Evolutionary conservation across 2,888 invertebrate species (phyloP), one percentile per base, ranked within the genome.

Genomic region (Notodonta dromedarius): DNA sequence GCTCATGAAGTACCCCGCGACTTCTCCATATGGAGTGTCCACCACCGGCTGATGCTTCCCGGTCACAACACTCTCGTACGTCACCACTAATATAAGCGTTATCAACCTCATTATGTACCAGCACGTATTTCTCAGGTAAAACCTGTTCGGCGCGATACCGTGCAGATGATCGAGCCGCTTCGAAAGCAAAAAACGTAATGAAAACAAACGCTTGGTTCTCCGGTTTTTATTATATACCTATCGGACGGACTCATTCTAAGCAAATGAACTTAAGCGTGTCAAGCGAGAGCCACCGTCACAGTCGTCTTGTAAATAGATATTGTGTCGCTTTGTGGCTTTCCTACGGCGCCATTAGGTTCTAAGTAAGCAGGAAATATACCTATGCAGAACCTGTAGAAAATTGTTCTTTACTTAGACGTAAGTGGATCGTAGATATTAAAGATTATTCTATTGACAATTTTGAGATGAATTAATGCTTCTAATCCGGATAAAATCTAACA

Each of bases 1-100:
- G 65, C 86, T 89, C 87, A 95, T 86, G 64, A 89, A 91, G 66
- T 90, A 90, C 4, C 96, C 96, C 32, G 88, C 83, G 40, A 96
- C 79, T 52, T 91, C 89, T 0, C 96, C 96, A 59, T 94, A 86
- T 57, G 86, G 85, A 1, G 94, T 90, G 12, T 65, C 76, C 11
- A 87, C 89, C 11, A 75, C 62, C 0, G 89, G 89, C 57, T 70
- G 70, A 14, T 65, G 66, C 60, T 82, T 80, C 60, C 80, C 63
- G 9, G 57, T 71, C 70, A 79, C 84, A 76, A 74, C 67, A 69
- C 69, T 65, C 57, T 58, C 60, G 62, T 61, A 64, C 56, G 70
- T 46, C 54, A 75, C 13, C 40, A 71, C 12, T 13, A 75, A 57
- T 59, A 40, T 58, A 57, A 71, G 57, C 51, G 57, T 46, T 54